A percentile compares a stretch with the other conserved stretches of the same genome.
Evolutionary conservation across 1,140 invertebrate species (phyloP).

Genomic region (Drosophila punjabiensis): DNA sequence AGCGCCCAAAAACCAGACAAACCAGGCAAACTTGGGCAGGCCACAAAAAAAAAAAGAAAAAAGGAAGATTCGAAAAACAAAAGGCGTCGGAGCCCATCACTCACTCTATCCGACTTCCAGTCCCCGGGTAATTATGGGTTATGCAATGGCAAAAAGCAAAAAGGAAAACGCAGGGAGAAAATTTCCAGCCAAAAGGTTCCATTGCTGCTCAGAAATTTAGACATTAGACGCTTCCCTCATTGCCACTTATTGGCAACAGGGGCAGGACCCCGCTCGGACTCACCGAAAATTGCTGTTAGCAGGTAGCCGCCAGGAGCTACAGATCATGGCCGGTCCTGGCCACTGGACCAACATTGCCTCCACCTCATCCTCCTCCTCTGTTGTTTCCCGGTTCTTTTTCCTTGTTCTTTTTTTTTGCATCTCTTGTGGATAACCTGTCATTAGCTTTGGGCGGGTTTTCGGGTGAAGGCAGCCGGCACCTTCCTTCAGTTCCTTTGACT

Average conservation of each 20-base stretch:
- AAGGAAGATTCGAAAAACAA: constrained; percentile 54
- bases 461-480: constrained; percentile 33
- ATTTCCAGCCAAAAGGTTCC: constrained; percentile 48
- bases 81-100: constrained; percentile 72
- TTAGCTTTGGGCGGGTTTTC: constrained; percentile 62
- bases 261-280: constrained; percentile 28
- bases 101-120: constrained; percentile 47
- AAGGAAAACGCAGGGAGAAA: constrained; percentile 15
- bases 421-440: constrained; percentile 77
- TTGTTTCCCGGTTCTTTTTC: background rate
- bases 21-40: constrained; percentile 25
- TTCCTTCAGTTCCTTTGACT: constrained; percentile 30
- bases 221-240: constrained; percentile 72
- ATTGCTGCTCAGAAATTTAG: constrained; percentile 69
- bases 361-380: background rate
- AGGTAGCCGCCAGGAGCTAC: constrained; percentile 63
- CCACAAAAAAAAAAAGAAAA: background rate
- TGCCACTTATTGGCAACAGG: constrained; percentile 78
- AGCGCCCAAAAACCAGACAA: constrained; percentile 50
- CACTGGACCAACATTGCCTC: constrained; percentile 32
- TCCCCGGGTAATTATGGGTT: constrained; percentile 59
- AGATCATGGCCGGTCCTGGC: constrained; percentile 66
- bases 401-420: constrained; percentile 65
- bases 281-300: constrained; percentile 63
- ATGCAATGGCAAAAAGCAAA: constrained; percentile 71